Evolutionary conservation across 2,113 vertebrate genomes (phyloP).

Genomic region (Grus americana): DNA sequence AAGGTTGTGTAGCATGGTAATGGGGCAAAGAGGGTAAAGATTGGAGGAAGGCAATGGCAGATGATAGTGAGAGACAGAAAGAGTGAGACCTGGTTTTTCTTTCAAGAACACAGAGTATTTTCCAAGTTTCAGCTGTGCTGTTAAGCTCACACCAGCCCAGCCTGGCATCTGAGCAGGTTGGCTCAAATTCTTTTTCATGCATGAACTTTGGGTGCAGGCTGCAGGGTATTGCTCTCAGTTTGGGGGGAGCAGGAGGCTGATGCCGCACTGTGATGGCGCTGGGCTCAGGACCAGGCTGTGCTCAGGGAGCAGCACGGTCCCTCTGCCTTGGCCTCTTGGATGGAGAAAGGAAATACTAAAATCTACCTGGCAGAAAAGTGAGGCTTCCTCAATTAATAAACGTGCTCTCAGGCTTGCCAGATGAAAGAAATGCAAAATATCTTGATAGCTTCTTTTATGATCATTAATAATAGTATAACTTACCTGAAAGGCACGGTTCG

Average conservation of each 20-base stretch:
- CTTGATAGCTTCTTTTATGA: constrained; percentile 58
- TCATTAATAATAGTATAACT: constrained; percentile 52
- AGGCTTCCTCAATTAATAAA: constrained; percentile 54
- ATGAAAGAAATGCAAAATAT: constrained; percentile 67
- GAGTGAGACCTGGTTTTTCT: not conserved
- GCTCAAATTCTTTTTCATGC: too few species aligned
- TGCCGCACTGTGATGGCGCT: not conserved
- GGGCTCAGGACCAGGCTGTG: not conserved
- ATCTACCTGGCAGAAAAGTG: constrained; percentile 19
- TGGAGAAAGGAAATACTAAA: not conserved
- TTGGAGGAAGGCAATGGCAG: not conserved
- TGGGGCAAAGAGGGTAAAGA: not conserved
- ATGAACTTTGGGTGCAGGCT: not conserved
- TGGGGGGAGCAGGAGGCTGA: not conserved
- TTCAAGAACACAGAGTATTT: not conserved
- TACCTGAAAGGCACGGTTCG: constrained; percentile 37
- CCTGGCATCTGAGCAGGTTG: not conserved
- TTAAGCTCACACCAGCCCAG: not conserved
- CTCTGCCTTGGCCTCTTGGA: fast-evolving
- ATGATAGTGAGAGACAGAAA: not conserved
- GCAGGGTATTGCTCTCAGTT: fast-evolving
- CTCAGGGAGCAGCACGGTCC: not conserved
- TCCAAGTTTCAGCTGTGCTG: not conserved
- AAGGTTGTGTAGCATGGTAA: fast-evolving
- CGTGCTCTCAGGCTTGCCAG: constrained; percentile 26